Base-by-base conservation (phyloP, 2,797 vertebrate species). In the Calcarius lapponicus region DNA sequence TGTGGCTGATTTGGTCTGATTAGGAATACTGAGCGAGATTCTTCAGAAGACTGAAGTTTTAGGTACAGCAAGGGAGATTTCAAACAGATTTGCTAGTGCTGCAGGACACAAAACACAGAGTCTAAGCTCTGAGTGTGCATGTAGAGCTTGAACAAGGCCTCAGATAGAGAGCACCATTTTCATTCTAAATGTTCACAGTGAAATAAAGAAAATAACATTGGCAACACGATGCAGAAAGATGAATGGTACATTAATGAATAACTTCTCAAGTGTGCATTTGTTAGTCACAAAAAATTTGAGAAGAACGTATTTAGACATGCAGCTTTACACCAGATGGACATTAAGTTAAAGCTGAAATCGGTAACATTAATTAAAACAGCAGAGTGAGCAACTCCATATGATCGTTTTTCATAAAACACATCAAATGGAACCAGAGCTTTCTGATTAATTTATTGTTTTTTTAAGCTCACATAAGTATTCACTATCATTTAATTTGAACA, bases 321-420 rank as follows among this genome's bases (percentile, higher is more conserved):
- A 86, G 66, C 66, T 88, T 91, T 92, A 72, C 58, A 93, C 90
- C 88, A 95, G 95, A 93, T 96, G 93, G 92, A 87, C 64, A 48
- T 66, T 72, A 84, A 93, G 50, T 76, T 92, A 86, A 80, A 92
- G 53, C 88, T 93, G 86, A 86, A 93, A 76, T 93, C 80, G 81
- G 90, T 88, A 88, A 72, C 17, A 3, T 93, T 95, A 95, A 95
- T 97, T 95, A 95, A 86, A 94, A 61, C 86, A 80, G 80, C 47
- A 82, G 91, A 90, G 64, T 85, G 74, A 97, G 83, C 83, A 93
- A 84, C 31, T 95, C 93, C 92, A 91, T 93, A 92, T 92, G 92
- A 94, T 90, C 25, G 40, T 78, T 94, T 91, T 95, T 90, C 58
- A 25, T 83, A 11, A 57, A 90, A 61, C 47, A 81, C 78, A 83